A percentile compares a stretch with the other conserved stretches of the same genome.
Conservation (phyloP, 2,113 vertebrate genomes). For the Nyctibius bracteatus region DNA sequence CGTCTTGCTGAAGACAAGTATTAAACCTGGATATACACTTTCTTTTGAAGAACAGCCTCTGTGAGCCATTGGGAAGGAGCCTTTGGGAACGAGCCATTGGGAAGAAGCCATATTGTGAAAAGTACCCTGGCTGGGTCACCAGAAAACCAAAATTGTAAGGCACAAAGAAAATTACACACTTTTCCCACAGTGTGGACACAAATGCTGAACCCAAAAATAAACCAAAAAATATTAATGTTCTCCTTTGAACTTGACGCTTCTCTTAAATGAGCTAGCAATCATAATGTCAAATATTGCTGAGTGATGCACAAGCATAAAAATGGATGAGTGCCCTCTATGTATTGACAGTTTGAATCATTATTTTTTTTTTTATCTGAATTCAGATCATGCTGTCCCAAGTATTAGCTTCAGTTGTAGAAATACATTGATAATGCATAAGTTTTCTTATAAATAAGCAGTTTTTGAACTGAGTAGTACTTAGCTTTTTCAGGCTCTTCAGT, state of each 20-base stretch:
- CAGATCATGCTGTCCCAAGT: background rate
- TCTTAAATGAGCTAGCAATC: background rate
- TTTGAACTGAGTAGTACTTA: background rate
- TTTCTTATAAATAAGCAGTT: background rate
- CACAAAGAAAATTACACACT: background rate
- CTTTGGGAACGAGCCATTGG: background rate
- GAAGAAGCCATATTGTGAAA: background rate
- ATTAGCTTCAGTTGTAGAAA: background rate
- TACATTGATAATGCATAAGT: background rate
- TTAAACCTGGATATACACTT: background rate
- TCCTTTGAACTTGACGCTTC: background rate
- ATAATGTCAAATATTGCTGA: background rate
- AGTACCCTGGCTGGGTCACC: background rate
- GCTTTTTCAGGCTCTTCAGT: background rate
- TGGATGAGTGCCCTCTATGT: background rate
- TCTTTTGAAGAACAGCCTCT: background rate
- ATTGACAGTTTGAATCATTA: background rate
- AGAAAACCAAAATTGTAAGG: background rate
- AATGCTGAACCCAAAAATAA: background rate
- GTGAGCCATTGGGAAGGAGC: background rate
- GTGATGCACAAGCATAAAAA: background rate
- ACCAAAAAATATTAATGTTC: background rate
- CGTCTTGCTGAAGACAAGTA: background rate
- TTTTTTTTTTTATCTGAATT: background rate
- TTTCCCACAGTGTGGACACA: background rate